A percentile compares a stretch with the other conserved stretches of the same genome.
These are phyloP conservation scores for Anguilla marmorata DNA, from an alignment of 2,797 vertebrate genomes.

Conservation along the genomic window DNA sequence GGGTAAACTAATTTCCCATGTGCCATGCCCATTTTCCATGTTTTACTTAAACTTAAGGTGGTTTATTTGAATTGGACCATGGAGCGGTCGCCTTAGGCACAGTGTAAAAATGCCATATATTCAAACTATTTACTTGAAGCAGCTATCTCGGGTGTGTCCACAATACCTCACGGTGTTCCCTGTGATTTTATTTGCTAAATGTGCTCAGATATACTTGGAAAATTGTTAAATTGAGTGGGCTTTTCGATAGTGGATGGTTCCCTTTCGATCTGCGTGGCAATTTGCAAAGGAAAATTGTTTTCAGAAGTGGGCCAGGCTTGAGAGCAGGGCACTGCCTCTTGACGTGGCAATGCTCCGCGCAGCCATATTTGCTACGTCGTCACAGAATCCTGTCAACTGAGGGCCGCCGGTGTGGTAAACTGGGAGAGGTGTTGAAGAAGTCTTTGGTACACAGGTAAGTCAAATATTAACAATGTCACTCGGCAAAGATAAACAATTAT, in stretches of 20 bases:
- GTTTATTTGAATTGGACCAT: no score
- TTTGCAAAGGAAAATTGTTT: neutral
- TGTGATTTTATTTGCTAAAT: neutral
- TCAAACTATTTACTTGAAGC: neutral
- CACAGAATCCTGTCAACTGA: neutral
- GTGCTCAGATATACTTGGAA: no score
- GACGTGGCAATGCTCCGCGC: slow-evolving; percentile 51
- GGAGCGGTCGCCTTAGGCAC: no score
- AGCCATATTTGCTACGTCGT: slow-evolving; percentile 50
- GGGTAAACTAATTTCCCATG: no score
- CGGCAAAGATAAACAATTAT: neutral
- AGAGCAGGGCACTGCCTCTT: slow-evolving; percentile 25
- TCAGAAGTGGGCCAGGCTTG: neutral
- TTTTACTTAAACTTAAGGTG: no score
- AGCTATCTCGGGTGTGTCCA: neutral
- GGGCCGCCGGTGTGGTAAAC: neutral
- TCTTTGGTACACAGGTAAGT: neutral
- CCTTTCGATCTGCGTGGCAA: neutral
- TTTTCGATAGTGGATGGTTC: no score
- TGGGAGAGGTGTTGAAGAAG: neutral
- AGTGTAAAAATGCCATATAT: no score
- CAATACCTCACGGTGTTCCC: neutral
- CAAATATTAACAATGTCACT: slow-evolving; percentile 27
- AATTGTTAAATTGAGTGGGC: no score
- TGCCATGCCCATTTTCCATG: no score